Evolutionary conservation across 1,140 invertebrate species (phyloP).

Genomic region (Papilio aristodemus): DNA sequence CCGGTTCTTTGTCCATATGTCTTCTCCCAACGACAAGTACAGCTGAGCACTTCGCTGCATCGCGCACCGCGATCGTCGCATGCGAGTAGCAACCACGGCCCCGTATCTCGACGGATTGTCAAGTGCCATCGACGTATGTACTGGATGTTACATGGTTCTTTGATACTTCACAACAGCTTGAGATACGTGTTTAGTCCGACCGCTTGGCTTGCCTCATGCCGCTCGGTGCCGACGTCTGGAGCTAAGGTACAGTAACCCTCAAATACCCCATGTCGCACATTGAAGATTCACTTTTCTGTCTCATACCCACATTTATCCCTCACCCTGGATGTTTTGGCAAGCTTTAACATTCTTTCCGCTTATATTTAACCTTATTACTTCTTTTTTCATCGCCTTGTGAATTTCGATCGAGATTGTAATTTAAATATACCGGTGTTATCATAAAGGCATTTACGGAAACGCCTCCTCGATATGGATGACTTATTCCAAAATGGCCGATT

Average conservation of each 20-base stretch:
- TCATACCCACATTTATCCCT: conserved; percentile 36
- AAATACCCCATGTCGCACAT: conserved; percentile 39
- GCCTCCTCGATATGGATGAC: not conserved
- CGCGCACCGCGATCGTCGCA: conserved; percentile 73
- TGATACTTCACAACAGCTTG: conserved; percentile 41
- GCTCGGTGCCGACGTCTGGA: conserved; percentile 41
- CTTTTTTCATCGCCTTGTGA: not conserved
- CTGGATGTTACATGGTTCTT: conserved; percentile 19
- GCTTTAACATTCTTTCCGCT: conserved; percentile 18
- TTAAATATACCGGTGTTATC: not conserved
- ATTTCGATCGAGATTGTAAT: not conserved
- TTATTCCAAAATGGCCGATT: not conserved
- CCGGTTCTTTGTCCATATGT: conserved; percentile 43
- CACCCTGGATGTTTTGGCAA: conserved; percentile 17
- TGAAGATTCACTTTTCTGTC: conserved; percentile 48
- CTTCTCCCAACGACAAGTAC: conserved; percentile 62
- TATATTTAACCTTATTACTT: not conserved
- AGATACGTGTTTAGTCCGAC: conserved; percentile 49
- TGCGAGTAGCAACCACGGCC: conserved; percentile 67
- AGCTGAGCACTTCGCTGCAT: conserved; percentile 66
- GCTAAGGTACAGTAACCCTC: conserved; percentile 51
- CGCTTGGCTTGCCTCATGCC: conserved; percentile 71
- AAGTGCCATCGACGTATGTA: conserved; percentile 36
- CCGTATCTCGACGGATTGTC: conserved; percentile 47
- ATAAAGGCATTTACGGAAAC: conserved; percentile 7